Base-by-base conservation (phyloP, 1,140 invertebrate genomes). In the Dysdera silvatica region DNA sequence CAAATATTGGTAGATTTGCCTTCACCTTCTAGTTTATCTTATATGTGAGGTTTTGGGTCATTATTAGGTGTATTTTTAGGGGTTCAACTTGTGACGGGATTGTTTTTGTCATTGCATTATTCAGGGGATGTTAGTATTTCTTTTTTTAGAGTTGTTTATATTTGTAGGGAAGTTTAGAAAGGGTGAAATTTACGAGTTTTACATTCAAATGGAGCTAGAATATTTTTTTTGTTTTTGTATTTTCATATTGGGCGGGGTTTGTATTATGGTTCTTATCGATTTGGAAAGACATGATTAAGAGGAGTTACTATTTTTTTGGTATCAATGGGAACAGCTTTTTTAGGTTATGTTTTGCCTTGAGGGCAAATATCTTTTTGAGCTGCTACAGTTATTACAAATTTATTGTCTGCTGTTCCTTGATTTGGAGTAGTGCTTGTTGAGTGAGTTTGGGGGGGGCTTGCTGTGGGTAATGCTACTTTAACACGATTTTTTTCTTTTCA, bases 301-400 rank as follows among this genome's bases (percentile, higher is more conserved):
- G 82, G 82, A 66, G 71, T 82, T 60, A 71, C 80, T 57, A 80
- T 85, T 74, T 72, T 84, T 71, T 78, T 84, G 69, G 28, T 82
- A 73, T 69, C 79, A 61, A 85, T 85, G 82, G 78, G 56, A 73
- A 82, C 82, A 59, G 82, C 82, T 28, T 85, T 86, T 76, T 72
- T 85, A 78, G 83, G 84, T 1, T 85, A 85, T 79, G 82, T 85
- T 4, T 71, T 85, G 70, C 83, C 82, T 4, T 85, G 83, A 78
- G 83, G 83, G 26, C 83, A 87, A 82, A 86, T 86, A 80, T 84
- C 82, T 16, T 85, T 83, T 74, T 86, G 83, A 80, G 83, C 82
- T 45, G 83, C 83, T 4, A 84, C 83, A 56, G 84, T 86, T 18
- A 86, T 86, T 82, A 86, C 83, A 55, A 85, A 84, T 74, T 68